Base-by-base conservation (phyloP, 2,113 vertebrate species). In the Phylloscopus trochiloides region DNA sequence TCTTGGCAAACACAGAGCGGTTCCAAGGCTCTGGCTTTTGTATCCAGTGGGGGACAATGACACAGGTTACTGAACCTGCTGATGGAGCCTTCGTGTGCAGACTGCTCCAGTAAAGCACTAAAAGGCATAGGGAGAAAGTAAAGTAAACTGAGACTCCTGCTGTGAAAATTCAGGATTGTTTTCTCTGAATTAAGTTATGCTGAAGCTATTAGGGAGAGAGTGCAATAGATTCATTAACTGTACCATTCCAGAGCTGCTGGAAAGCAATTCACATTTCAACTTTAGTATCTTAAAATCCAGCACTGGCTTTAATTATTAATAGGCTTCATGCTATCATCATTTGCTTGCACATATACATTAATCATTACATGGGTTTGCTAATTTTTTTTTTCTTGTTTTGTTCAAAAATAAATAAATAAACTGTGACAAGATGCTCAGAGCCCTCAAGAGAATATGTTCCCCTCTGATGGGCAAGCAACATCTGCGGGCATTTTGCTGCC, bases 401-500 rank as follows among this genome's bases (percentile, higher is more conserved):
- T 62, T 91, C 51, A 72, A 32, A 94, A 96, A 88, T 94, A 94
- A 96, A 92, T 94, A 92, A 82, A 92, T 90, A 92, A 93, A 47
- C 34, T 0, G 8, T 76, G 90, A 93, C 89, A 95, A 94, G 75
- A 72, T 92, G 91, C 90, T 93, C 92, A 26, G 62, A 76, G 73
- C 76, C 55, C 93, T 93, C 93, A 57, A 86, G 93, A 93, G 93
- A 94, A n/a, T 94, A 88, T 28, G 61, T 96, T 90, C 81, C 47
- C 79, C 86, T 95, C 94, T 95, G 92, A 97, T 86, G 93, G 94
- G 92, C 90, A 95, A 94, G 92, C 45, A 95, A 92, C 92, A 95
- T 96, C 92, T 96, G 95, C 15, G 76, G 94, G 77, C 93, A 91
- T 94, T 95, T 94, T 19, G 29, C 88, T 87, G 81, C n/a, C 76